Conservation (phyloP, 2,113 vertebrate genomes). For the Tenebrosternarchus preto region DNA sequence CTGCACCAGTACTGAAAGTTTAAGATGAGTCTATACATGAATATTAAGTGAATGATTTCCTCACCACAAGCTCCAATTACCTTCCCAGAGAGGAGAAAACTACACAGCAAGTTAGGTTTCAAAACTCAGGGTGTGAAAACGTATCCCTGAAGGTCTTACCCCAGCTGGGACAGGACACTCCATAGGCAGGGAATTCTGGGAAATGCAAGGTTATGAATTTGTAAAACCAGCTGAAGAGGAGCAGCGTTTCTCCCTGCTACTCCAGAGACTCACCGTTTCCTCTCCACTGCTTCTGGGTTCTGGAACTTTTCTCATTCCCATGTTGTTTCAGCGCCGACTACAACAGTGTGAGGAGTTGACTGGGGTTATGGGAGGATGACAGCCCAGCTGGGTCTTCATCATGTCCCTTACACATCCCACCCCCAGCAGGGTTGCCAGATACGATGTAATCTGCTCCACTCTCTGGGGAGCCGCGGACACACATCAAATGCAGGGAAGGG, state of each 20-base stretch:
- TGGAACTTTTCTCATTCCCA: not conserved
- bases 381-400: too few relatives aligned
- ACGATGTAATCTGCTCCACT: constrained; percentile 15
- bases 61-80: not conserved
- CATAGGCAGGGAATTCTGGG: constrained; percentile 51
- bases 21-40: too few relatives aligned
- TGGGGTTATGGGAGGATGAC: constrained; percentile 3
- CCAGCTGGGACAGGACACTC: not conserved
- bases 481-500: constrained; percentile 38
- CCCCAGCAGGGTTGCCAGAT: constrained; percentile 33
- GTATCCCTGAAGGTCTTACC: not conserved
- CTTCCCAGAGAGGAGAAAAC: not conserved
- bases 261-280: not conserved
- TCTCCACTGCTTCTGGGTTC: not conserved
- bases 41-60: constrained; percentile 4
- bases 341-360: not conserved
- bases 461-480: constrained; percentile 14
- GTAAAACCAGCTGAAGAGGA: constrained; percentile 43
- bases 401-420: not conserved
- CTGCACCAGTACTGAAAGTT: not conserved
- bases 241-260: constrained; percentile 14
- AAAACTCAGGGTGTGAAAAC: not conserved
- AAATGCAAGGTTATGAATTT: constrained; percentile 66
- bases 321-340: not conserved
- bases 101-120: constrained; percentile 34